These are phyloP conservation scores for Electrophaes corylata DNA, from an alignment of 2,888 invertebrate genomes.

Conservation along the genomic window DNA sequence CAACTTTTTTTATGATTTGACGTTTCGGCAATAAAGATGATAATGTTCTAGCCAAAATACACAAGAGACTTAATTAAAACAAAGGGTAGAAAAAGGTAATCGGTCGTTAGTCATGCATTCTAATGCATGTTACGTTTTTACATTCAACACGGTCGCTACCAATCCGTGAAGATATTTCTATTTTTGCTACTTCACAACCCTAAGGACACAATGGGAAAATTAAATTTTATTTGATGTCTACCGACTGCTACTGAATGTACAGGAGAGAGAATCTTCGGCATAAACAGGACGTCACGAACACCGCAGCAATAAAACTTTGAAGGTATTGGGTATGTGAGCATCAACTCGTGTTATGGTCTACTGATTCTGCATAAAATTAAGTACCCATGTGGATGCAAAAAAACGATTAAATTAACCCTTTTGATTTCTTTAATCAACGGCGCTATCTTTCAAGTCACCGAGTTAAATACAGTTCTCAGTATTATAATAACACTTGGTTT, in stretches of 20 bases:
- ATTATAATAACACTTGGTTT: constrained; percentile 41
- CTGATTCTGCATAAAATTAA: constrained; percentile 65
- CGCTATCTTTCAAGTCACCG: constrained; percentile 67
- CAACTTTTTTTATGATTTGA: constrained; percentile 2
- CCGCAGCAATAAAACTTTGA: constrained; percentile 49
- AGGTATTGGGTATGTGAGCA: constrained; percentile 42
- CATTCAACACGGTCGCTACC: constrained; percentile 33
- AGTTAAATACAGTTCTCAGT: constrained; percentile 47
- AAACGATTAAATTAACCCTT: constrained; percentile 62
- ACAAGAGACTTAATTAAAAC: constrained; percentile 19
- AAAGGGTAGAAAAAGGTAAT: constrained; percentile 19
- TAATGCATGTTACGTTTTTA: constrained; percentile 31
- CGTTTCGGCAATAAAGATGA: constrained; percentile 7
- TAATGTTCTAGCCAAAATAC: constrained; percentile 13
- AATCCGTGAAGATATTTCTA: constrained; percentile 36
- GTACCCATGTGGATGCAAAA: constrained; percentile 59
- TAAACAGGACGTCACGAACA: constrained; percentile 71
- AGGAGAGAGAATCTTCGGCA: constrained; percentile 53
- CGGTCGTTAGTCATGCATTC: constrained; percentile 26
- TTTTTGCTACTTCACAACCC: constrained; percentile 42
- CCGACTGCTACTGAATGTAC: constrained; percentile 64
- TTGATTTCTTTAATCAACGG: constrained; percentile 55
- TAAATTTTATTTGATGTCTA: constrained; percentile 74
- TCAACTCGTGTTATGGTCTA: constrained; percentile 66
- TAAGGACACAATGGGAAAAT: constrained; percentile 69